These are phyloP conservation scores for Enteromius mattozi DNA, from an alignment of 2,797 vertebrate genomes.

Conservation along the genomic window DNA sequence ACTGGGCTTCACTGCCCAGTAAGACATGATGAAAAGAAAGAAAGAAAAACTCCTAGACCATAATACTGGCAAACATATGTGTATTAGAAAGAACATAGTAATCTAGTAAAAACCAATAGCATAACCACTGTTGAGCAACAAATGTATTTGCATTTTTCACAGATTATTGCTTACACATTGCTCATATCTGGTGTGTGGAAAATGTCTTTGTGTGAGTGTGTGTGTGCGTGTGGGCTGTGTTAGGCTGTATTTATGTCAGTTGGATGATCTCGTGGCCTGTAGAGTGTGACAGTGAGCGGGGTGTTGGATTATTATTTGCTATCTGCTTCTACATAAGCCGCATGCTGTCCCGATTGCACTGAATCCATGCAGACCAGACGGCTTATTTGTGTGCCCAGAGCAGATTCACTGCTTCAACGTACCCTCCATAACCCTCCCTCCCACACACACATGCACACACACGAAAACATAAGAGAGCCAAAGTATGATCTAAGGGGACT, in stretches of 20 bases:
- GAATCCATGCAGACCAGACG: conserved; percentile 42
- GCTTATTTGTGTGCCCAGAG: conserved; percentile 34
- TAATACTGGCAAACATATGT: neutral
- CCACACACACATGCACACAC: neutral
- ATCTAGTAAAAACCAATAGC: conserved; percentile 1
- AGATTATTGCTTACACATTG: conserved; percentile 9
- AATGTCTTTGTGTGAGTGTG: neutral
- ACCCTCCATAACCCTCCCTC: conserved; percentile 4
- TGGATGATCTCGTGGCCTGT: conserved; percentile 31
- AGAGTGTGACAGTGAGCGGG: conserved; percentile 37
- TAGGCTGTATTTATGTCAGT: conserved; percentile 17
- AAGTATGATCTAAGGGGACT: neutral
- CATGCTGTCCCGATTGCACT: conserved; percentile 30
- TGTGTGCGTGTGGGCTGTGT: neutral
- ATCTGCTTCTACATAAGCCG: conserved; percentile 17
- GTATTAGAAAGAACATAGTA: neutral
- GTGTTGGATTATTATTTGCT: conserved; percentile 37
- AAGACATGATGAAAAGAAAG: neutral
- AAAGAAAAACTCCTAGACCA: neutral
- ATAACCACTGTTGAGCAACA: conserved; percentile 9
- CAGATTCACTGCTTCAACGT: conserved; percentile 20
- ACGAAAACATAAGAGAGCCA: conserved; percentile 22
- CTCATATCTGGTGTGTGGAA: neutral
- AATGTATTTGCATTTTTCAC: neutral
- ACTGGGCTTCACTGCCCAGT: neutral